phyloP scores from a whole-genome alignment of 2,113 vertebrate species.

The Microcebus griseorufus region DNA sequence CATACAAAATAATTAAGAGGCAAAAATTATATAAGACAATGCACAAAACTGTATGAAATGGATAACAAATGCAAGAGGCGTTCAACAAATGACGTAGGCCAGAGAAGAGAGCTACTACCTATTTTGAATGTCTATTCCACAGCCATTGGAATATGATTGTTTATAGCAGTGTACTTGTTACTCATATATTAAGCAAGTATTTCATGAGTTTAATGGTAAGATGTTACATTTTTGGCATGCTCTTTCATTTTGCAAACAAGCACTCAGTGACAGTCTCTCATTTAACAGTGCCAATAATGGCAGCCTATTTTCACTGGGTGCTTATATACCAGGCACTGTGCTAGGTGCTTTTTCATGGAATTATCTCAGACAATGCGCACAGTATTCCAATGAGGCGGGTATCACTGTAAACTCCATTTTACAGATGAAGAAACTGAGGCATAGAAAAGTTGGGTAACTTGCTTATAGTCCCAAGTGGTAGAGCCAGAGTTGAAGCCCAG shows the following conservation, averaged over 20 bases:
- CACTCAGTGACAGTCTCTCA: background rate
- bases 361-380: background rate
- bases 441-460: background rate
- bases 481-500: background rate
- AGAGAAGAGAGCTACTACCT: background rate
- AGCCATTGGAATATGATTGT: background rate
- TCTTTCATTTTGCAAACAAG: slow-evolving; percentile 4
- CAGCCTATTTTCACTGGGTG: background rate
- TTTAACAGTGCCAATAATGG: background rate
- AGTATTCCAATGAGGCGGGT: background rate
- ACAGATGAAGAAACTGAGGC: slow-evolving; percentile 4
- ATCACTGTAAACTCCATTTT: background rate
- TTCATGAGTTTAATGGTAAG: background rate
- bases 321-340: background rate
- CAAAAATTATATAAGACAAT: background rate
- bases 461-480: background rate
- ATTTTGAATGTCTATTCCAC: background rate
- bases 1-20: slow-evolving; percentile 2
- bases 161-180: background rate
- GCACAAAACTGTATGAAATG: background rate
- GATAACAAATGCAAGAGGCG: background rate
- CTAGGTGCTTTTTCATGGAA: background rate
- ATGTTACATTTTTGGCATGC: background rate
- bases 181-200: background rate
- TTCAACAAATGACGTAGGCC: background rate